These are phyloP conservation scores for Aldabrachelys gigantea DNA, from an alignment of 2,113 vertebrate genomes.

Conservation along the genomic window DNA sequence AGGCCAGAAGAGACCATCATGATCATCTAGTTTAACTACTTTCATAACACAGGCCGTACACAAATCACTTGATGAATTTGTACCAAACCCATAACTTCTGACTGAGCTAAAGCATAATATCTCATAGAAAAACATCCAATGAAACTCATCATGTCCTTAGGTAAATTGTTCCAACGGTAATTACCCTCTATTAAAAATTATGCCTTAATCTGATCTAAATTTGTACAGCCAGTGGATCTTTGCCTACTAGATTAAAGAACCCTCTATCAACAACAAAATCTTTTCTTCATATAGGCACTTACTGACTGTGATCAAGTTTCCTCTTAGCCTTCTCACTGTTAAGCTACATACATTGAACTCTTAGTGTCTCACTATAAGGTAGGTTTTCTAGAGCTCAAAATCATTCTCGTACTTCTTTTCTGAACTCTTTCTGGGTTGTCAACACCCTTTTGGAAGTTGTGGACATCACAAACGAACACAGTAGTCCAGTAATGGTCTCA, in stretches of 20 bases:
- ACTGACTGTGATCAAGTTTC: neutral
- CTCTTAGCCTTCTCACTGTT: neutral
- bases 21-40: neutral
- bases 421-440: accelerated
- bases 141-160: neutral
- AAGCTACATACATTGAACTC: neutral
- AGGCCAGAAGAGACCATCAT: neutral
- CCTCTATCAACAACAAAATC: neutral
- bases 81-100: neutral
- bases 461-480: accelerated
- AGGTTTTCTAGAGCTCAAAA: neutral
- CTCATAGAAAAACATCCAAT: neutral
- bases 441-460: accelerated
- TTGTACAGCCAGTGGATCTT: neutral
- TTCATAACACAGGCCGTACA: neutral
- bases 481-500: neutral
- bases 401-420: neutral
- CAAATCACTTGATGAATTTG: too few species aligned
- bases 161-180: neutral
- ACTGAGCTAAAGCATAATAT: neutral
- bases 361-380: neutral
- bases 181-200: neutral
- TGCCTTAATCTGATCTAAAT: neutral
- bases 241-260: neutral
- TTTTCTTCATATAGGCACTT: neutral